A percentile compares a stretch with the other conserved stretches of the same genome.
These are phyloP conservation scores for Eulithis testata DNA, from an alignment of 2,888 invertebrate species.

Conservation along the genomic window DNA sequence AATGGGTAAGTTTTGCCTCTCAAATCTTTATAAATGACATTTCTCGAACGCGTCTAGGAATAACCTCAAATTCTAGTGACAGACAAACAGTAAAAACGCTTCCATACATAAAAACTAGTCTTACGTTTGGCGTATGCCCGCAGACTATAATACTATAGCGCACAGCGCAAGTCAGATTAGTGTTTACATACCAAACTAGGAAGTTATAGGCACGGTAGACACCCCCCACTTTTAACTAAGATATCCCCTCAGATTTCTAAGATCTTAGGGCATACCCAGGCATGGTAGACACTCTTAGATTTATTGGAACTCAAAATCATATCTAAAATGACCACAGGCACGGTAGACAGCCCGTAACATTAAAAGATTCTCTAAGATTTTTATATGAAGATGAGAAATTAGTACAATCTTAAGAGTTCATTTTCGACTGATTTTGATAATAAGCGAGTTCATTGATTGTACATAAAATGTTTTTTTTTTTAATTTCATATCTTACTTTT, in stretches of 20 bases:
- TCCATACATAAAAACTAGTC: conserved; percentile 24
- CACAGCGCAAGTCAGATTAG: conserved; percentile 34
- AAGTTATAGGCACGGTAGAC: neutral
- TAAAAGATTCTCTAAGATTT: too few species aligned
- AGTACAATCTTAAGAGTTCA: too few species aligned
- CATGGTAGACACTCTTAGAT: too few species aligned
- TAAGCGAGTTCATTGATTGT: too few species aligned
- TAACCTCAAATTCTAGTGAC: neutral
- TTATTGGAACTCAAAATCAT: too few species aligned
- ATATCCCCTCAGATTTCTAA: too few species aligned
- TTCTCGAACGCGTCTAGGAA: neutral
- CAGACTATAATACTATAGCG: conserved; percentile 32
- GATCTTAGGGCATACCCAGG: too few species aligned
- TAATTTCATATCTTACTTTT: conserved; percentile 1
- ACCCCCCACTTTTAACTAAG: neutral
- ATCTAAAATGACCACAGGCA: too few species aligned
- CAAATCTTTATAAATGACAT: neutral
- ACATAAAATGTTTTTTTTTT: neutral
- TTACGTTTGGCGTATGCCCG: conserved; percentile 16
- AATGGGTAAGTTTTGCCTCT: too few species aligned
- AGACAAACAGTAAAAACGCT: conserved; percentile 24
- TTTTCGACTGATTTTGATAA: too few species aligned
- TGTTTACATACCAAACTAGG: conserved; percentile 18
- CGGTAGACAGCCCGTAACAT: too few species aligned
- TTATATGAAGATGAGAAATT: too few species aligned